phyloP scores from a whole-genome alignment of 2,888 invertebrate genomes.

The Calameuta filiformis region DNA sequence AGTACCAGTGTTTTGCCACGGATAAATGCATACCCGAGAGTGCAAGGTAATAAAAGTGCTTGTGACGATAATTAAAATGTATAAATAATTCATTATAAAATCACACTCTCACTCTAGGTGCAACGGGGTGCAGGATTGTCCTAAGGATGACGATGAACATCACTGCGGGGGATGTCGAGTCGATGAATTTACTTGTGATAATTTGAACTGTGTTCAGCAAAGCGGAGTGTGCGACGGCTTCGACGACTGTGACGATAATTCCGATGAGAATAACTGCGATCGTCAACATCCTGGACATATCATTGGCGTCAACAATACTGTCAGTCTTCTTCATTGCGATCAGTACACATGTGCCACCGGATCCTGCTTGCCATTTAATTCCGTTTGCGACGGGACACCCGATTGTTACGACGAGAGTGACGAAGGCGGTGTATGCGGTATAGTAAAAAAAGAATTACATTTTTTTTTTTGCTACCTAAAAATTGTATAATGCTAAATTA shows the following conservation, averaged over 20 bases:
- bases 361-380: constrained; percentile 73
- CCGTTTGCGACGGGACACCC: constrained; percentile 73
- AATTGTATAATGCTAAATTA: neutral
- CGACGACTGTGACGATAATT: constrained; percentile 78
- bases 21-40: constrained; percentile 48
- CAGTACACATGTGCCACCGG: constrained; percentile 72
- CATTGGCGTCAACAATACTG: neutral
- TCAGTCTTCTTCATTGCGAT: constrained; percentile 49
- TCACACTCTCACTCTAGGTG: constrained; percentile 66
- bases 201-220: constrained; percentile 72
- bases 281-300: constrained; percentile 11
- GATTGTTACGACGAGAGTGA: constrained; percentile 80
- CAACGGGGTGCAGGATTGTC: constrained; percentile 76
- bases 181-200: constrained; percentile 69
- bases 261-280: constrained; percentile 72
- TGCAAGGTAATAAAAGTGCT: constrained; percentile 36
- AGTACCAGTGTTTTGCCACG: constrained; percentile 47
- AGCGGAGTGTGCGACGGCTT: constrained; percentile 72
- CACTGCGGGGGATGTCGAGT: constrained; percentile 69
- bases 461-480: neutral
- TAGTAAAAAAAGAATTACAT: constrained; percentile 24
- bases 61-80: neutral
- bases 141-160: constrained; percentile 78
- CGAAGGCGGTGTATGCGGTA: constrained; percentile 75
- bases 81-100: neutral